Conservation (phyloP, 1,140 invertebrate genomes). For the Ostrea edulis region DNA sequence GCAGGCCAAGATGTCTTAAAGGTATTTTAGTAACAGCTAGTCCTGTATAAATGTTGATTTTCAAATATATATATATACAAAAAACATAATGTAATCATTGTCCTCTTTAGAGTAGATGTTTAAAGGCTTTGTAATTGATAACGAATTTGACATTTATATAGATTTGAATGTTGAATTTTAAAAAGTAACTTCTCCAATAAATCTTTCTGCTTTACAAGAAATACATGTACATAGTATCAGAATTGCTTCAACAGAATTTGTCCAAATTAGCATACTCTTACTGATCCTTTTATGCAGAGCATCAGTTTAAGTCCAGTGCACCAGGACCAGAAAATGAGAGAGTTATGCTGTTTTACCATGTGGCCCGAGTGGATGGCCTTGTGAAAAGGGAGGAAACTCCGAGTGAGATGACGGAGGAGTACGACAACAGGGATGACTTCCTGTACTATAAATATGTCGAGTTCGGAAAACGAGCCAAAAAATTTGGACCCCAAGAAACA, state of each 20-base stretch:
- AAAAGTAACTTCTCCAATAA: too few relatives aligned
- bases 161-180: too few relatives aligned
- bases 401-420: constrained; percentile 84
- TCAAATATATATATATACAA: not conserved
- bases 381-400: constrained; percentile 83
- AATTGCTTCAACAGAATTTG: too few relatives aligned
- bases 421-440: constrained; percentile 84
- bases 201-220: too few relatives aligned
- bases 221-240: too few relatives aligned
- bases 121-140: not conserved
- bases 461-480: constrained; percentile 78
- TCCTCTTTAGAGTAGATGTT: not conserved
- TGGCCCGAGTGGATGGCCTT: constrained; percentile 85
- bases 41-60: too few relatives aligned
- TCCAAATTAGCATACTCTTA: too few relatives aligned
- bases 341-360: constrained; percentile 86
- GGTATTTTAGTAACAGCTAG: constrained; percentile 55
- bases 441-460: constrained; percentile 81
- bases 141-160: not conserved
- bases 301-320: constrained; percentile 82
- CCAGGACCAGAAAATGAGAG: constrained; percentile 82
- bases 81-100: not conserved
- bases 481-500: constrained; percentile 77
- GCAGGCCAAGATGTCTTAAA: constrained; percentile 78
- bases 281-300: constrained; percentile 80